A percentile compares a stretch with the other conserved stretches of the same genome.
Evolutionary conservation across 2,797 vertebrate species (phyloP).

Genomic region (Ispidina picta): DNA sequence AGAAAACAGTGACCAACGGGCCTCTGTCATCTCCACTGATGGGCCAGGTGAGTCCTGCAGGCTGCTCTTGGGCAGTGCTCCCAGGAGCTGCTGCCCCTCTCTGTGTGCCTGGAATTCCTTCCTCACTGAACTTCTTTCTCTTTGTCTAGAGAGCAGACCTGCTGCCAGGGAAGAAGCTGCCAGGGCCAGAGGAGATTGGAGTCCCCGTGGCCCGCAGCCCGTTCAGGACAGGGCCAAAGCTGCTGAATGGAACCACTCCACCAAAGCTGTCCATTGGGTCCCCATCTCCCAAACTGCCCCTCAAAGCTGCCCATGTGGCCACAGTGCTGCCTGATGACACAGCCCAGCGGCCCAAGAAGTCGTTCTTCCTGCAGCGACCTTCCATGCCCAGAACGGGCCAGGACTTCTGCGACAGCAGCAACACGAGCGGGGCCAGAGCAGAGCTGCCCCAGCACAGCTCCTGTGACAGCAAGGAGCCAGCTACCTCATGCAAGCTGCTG

Average conservation of each 20-base stretch:
- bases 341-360: constrained; percentile 85
- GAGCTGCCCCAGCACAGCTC: constrained; percentile 75
- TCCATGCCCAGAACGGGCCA: constrained; percentile 58
- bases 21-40: constrained; percentile 77
- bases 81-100: background rate
- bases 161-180: constrained; percentile 79
- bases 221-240: constrained; percentile 44
- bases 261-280: constrained; percentile 71
- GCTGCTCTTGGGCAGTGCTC: background rate
- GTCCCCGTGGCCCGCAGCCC: constrained; percentile 75
- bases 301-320: constrained; percentile 67
- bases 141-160: constrained; percentile 81
- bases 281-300: constrained; percentile 62
- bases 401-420: constrained; percentile 53
- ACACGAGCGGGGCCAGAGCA: background rate
- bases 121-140: background rate
- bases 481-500: constrained; percentile 82
- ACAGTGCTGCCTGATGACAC: constrained; percentile 73
- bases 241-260: constrained; percentile 59
- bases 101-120: background rate
- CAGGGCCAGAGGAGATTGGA: constrained; percentile 82
- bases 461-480: constrained; percentile 77
- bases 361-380: background rate
- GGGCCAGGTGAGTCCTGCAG: constrained; percentile 79
- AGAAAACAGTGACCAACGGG: constrained; percentile 79